phyloP scores from a whole-genome alignment of 2,113 vertebrate species.

The Corydoras maculifer region DNA sequence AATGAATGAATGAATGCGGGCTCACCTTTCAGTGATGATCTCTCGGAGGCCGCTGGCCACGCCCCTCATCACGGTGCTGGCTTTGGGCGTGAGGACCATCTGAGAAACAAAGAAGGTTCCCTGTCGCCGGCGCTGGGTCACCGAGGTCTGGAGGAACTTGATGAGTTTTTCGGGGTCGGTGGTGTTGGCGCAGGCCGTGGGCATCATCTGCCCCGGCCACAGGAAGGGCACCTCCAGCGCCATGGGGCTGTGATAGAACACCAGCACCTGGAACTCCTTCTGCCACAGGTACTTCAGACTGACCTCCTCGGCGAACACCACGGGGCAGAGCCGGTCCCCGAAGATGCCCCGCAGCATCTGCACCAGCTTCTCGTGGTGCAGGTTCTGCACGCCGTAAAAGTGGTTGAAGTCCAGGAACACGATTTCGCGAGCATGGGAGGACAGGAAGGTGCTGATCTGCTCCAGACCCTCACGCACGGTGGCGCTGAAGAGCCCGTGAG shows the following conservation, averaged over 20 bases:
- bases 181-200: slow-evolving; percentile 92
- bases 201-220: slow-evolving; percentile 99
- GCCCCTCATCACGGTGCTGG: slow-evolving; percentile 94
- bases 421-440: slow-evolving; percentile 81
- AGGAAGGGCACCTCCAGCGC: slow-evolving; percentile 91
- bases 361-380: slow-evolving; percentile 94
- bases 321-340: slow-evolving; percentile 91
- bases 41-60: slow-evolving; percentile 94
- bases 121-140: slow-evolving; percentile 91
- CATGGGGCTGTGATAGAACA: slow-evolving; percentile 95
- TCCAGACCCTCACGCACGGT: slow-evolving; percentile 92
- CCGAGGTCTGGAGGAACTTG: slow-evolving; percentile 89
- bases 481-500: slow-evolving; percentile 96
- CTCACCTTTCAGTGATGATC: slow-evolving; percentile 90
- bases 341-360: slow-evolving; percentile 91
- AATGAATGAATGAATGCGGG: no score
- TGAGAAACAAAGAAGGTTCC: slow-evolving; percentile 96
- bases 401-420: slow-evolving; percentile 98
- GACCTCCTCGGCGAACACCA: slow-evolving; percentile 92
- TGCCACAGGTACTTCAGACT: slow-evolving; percentile 94
- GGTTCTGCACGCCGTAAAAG: slow-evolving; percentile 96
- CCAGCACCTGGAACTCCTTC: slow-evolving; percentile 90
- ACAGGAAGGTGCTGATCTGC: slow-evolving; percentile 86
- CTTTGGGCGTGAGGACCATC: slow-evolving; percentile 95
- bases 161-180: slow-evolving; percentile 94